Conservation (phyloP, 2,888 invertebrate genomes). For the Dusona sp. region DNA sequence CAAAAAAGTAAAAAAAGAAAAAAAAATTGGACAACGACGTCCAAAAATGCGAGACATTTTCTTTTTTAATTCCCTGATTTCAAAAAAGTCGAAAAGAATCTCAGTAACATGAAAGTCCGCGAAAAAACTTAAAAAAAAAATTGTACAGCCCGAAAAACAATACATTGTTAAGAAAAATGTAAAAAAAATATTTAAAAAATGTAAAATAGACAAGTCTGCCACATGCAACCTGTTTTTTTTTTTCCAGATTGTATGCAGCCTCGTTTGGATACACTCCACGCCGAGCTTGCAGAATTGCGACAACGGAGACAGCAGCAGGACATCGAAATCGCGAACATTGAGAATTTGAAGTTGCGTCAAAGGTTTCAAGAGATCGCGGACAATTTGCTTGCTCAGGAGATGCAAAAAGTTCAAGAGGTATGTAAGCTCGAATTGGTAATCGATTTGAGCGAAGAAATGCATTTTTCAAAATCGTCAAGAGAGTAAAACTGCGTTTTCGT, state of each 20-base stretch:
- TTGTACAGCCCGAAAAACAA: too few relatives aligned
- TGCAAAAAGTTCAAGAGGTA: slow-evolving; percentile 92
- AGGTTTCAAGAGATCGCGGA: slow-evolving; percentile 93
- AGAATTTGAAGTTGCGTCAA: slow-evolving; percentile 93
- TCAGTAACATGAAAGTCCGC: too few relatives aligned
- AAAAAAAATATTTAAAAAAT: neutral
- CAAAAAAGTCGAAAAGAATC: too few relatives aligned
- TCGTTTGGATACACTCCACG: slow-evolving; percentile 90
- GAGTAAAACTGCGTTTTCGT: neutral
- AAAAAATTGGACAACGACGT: neutral
- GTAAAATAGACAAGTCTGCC: neutral
- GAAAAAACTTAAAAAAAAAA: too few relatives aligned
- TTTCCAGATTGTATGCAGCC: slow-evolving; percentile 85
- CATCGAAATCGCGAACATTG: slow-evolving; percentile 93
- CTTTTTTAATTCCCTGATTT: too few relatives aligned
- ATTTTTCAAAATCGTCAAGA: neutral
- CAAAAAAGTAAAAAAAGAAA: neutral
- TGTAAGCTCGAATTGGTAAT: neutral
- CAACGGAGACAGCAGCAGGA: slow-evolving; percentile 92
- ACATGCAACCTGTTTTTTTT: slow-evolving; percentile 1
- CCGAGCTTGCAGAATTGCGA: slow-evolving; percentile 91
- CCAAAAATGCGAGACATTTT: too few relatives aligned
- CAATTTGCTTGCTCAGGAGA: slow-evolving; percentile 90
- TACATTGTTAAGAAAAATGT: too few relatives aligned
- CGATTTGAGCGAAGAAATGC: slow-evolving; percentile 30